Base-by-base conservation (phyloP, 1,140 invertebrate genomes). In the Sycobia sp. region DNA sequence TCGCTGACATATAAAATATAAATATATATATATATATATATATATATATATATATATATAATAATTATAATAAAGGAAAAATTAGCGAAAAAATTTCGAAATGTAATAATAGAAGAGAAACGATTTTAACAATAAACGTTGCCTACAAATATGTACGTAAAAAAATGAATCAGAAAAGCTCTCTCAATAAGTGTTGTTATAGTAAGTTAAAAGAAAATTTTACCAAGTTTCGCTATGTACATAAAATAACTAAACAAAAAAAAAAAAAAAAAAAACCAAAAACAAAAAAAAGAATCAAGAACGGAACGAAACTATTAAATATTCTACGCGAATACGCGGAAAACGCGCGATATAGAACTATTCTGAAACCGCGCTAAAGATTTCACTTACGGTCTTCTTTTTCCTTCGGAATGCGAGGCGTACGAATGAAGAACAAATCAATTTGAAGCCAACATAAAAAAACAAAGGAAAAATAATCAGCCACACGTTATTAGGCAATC, bases 101-200 rank as follows among this genome's bases (percentile, higher is more conserved):
- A 20, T 8, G n/a, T 49, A 27, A 22, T 7, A 41, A 8, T 7
- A n/a, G n/a, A 36, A 41, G n/a, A 41, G 14, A 38, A 29, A 25
- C 18, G 64, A 69, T 55, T 58, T 69, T 67, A 62, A 68, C 63
- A 73, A 69, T 73, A 73, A 73, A 69, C 68, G 67, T 78, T 76
- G 74, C 73, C 76, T 78, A 79, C 69, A 64, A n/a, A 57, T 58
- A 54, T 76, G 65, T 77, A 78, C 66, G 69, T 79, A 77, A 79
- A 76, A 75, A 13, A 44, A 44, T 29, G 70, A 69, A 78, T n/a
- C n/a, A n/a, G n/a, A n/a, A n/a, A n/a, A n/a, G n/a, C n/a, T n/a
- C 73, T 75, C 76, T 79, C 73, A 79, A 78, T 77, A 77, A 75
- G 68, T 80, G 71, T 77, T 62, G 70, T n/a, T n/a, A n/a, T 78